A percentile compares a stretch with the other conserved stretches of the same genome.
Evolutionary conservation across 2,113 vertebrate genomes (phyloP).

Genomic region (Merops nubicus): DNA sequence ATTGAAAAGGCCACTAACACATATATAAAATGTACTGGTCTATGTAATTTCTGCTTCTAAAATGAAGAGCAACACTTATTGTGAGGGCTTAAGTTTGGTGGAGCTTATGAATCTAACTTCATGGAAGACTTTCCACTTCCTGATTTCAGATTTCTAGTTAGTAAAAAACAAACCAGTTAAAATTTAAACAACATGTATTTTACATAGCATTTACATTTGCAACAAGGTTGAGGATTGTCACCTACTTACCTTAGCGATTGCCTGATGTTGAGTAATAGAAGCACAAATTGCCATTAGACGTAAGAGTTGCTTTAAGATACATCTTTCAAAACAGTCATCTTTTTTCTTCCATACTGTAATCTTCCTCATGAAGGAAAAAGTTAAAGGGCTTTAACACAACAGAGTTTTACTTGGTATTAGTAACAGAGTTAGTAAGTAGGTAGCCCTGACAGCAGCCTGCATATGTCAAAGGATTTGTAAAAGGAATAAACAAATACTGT

Average conservation of each 20-base stretch:
- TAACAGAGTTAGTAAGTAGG: not conserved
- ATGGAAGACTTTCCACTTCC: not conserved
- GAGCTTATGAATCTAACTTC: not conserved
- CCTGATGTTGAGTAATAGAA: not conserved
- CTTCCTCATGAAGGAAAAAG: not conserved
- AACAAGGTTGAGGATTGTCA: not conserved
- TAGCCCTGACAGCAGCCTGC: not conserved
- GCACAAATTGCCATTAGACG: not conserved
- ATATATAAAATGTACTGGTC: not conserved
- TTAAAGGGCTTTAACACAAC: not conserved
- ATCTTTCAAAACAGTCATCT: not conserved
- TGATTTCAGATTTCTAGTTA: not conserved
- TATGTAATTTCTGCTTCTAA: not conserved
- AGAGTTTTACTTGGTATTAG: not conserved
- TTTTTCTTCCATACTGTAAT: not conserved
- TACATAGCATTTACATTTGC: not conserved
- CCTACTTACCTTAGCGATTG: not conserved
- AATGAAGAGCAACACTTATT: not conserved
- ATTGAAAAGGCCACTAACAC: constrained; percentile 38
- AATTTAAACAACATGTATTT: not conserved
- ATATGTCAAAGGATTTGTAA: not conserved
- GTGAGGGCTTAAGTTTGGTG: not conserved
- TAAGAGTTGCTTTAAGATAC: not conserved
- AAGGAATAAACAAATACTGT: not conserved
- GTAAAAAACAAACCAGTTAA: not conserved